These are phyloP conservation scores for Agonopterix subpropinquella DNA, from an alignment of 2,888 invertebrate species.

Conservation along the genomic window DNA sequence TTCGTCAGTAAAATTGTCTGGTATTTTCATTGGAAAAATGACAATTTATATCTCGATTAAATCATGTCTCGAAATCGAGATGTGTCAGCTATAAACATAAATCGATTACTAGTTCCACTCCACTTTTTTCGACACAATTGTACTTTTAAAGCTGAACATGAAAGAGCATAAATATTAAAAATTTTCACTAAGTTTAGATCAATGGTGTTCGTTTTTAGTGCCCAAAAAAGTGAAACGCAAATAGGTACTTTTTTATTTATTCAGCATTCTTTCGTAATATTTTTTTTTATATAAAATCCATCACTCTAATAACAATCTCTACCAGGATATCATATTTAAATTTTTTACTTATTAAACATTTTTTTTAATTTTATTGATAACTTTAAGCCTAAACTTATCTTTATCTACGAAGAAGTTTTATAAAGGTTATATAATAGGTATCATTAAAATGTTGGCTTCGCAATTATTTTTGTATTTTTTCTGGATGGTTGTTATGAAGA, in stretches of 20 bases:
- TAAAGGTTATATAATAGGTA: slow-evolving; percentile 42
- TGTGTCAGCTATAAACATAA: slow-evolving; percentile 53
- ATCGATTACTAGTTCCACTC: slow-evolving; percentile 39
- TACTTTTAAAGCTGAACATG: slow-evolving; percentile 43
- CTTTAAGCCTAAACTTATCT: slow-evolving; percentile 60
- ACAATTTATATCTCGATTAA: not conserved
- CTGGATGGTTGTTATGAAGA: slow-evolving; percentile 16
- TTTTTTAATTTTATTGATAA: slow-evolving; percentile 52
- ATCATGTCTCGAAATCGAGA: slow-evolving; percentile 49
- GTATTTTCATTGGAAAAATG: not conserved
- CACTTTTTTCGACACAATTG: slow-evolving; percentile 38
- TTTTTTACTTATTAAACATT: slow-evolving; percentile 62
- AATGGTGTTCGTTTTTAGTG: slow-evolving; percentile 41
- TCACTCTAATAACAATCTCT: slow-evolving; percentile 73
- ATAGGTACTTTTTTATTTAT: slow-evolving; percentile 27
- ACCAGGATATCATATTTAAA: slow-evolving; percentile 64
- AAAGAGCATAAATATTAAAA: slow-evolving; percentile 19
- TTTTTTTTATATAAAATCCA: slow-evolving; percentile 69
- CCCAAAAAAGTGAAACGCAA: slow-evolving; percentile 35
- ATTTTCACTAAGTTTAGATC: slow-evolving; percentile 11
- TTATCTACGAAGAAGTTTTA: slow-evolving; percentile 62
- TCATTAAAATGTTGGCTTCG: not conserved
- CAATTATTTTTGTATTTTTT: slow-evolving; percentile 11
- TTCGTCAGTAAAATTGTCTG: no score
- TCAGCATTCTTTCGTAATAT: slow-evolving; percentile 43